Conservation (phyloP, 2,113 vertebrate genomes). For the Tetrao urogallus region DNA sequence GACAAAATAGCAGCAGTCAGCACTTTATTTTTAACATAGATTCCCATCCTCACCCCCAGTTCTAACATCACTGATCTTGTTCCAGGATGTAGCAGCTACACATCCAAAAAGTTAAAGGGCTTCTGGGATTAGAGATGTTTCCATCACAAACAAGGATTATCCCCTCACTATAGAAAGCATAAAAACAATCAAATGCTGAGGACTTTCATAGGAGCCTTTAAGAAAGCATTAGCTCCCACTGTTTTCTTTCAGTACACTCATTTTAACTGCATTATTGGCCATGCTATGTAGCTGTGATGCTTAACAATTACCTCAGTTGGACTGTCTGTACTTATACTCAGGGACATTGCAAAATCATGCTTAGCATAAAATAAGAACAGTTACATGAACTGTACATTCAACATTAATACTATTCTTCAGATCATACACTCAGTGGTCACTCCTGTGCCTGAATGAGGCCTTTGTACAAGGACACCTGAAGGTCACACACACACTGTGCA, state of each 20-base stretch:
- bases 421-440: neutral
- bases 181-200: neutral
- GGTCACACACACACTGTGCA: neutral
- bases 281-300: neutral
- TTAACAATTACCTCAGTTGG: neutral
- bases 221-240: neutral
- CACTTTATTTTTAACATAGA: neutral
- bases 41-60: neutral
- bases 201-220: neutral
- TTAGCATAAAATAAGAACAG: neutral
- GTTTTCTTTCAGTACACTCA: neutral
- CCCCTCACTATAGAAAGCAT: neutral
- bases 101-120: neutral
- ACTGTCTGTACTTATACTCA: neutral
- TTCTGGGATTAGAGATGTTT: neutral
- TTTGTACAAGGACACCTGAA: neutral
- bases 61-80: neutral
- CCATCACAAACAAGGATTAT: neutral
- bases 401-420: neutral
- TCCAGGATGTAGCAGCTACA: neutral
- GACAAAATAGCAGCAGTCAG: neutral
- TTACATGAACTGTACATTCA: neutral
- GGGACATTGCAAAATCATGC: neutral
- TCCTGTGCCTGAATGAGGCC: neutral
- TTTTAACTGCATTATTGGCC: neutral